Conservation (phyloP, 2,888 invertebrate species). For the Amblyteles armatorius region DNA sequence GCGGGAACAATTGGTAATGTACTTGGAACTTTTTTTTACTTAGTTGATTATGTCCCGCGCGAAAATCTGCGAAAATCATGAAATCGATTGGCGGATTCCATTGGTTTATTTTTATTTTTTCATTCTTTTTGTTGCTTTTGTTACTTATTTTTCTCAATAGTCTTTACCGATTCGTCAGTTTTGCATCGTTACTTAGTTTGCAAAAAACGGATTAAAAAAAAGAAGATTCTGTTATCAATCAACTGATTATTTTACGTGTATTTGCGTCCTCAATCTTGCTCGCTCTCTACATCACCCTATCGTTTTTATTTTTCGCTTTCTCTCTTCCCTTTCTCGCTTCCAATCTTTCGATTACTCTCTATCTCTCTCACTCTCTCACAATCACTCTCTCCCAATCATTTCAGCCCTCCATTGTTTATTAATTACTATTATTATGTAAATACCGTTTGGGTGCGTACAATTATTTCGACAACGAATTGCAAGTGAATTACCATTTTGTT, state of each 20-base stretch:
- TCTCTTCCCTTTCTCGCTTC: slow-evolving; percentile 62
- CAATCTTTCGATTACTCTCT: slow-evolving; percentile 67
- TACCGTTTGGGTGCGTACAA: slow-evolving; percentile 67
- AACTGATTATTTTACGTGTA: slow-evolving; percentile 68
- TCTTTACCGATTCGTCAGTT: slow-evolving; percentile 22
- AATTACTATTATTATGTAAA: slow-evolving; percentile 69
- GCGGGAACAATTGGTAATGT: slow-evolving; percentile 59
- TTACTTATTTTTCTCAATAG: slow-evolving; percentile 25
- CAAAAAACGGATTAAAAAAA: slow-evolving; percentile 33
- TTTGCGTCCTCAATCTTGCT: slow-evolving; percentile 61
- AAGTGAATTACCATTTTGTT: slow-evolving; percentile 66
- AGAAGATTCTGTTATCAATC: slow-evolving; percentile 53
- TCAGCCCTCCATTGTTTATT: slow-evolving; percentile 57
- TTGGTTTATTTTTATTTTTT: slow-evolving; percentile 52
- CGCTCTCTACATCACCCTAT: slow-evolving; percentile 61
- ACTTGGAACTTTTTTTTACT: slow-evolving; percentile 41
- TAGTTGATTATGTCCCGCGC: slow-evolving; percentile 78
- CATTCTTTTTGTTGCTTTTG: slow-evolving; percentile 41
- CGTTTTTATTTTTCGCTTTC: slow-evolving; percentile 59
- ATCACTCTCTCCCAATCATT: slow-evolving; percentile 67
- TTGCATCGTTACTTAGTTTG: slow-evolving; percentile 45
- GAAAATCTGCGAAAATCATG: slow-evolving; percentile 82
- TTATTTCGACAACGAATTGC: slow-evolving; percentile 69
- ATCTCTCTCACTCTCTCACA: slow-evolving; percentile 67
- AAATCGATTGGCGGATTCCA: slow-evolving; percentile 75